Evolutionary conservation across 1,140 invertebrate genomes (phyloP).

Genomic region (Caenorhabditis latens): DNA sequence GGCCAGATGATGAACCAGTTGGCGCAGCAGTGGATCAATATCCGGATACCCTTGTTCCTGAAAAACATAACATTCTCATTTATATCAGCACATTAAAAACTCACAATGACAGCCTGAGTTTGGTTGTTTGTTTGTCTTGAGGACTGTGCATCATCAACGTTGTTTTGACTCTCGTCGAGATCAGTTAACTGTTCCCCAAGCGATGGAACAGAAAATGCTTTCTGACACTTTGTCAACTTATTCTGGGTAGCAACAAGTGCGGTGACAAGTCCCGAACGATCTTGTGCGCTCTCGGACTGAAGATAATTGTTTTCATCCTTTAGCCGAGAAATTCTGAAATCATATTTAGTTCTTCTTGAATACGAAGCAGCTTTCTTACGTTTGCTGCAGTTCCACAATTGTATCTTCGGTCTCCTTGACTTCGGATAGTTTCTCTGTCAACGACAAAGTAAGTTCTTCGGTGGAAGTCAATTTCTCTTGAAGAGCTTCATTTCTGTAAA

Average conservation of each 20-base stretch:
- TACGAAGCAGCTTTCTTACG: neutral
- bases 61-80: neutral
- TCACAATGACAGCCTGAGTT: neutral
- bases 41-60: neutral
- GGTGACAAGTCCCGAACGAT: neutral
- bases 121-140: too few species aligned
- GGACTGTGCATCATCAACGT: too few species aligned
- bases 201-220: neutral
- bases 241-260: neutral
- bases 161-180: too few species aligned
- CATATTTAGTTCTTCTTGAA: neutral
- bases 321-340: neutral
- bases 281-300: neutral
- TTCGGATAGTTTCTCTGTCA: neutral
- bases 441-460: neutral
- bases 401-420: neutral
- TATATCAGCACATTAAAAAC: neutral
- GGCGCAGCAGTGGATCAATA: neutral
- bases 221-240: neutral
- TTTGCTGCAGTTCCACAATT: neutral
- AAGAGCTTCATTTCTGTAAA: neutral
- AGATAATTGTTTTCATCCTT: neutral
- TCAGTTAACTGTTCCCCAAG: neutral
- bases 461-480: neutral
- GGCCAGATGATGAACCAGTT: neutral